A percentile compares a stretch with the other conserved stretches of the same genome.
These are phyloP conservation scores for Cyprinodon tularosa DNA, from an alignment of 2,113 vertebrate genomes.

Conservation along the genomic window DNA sequence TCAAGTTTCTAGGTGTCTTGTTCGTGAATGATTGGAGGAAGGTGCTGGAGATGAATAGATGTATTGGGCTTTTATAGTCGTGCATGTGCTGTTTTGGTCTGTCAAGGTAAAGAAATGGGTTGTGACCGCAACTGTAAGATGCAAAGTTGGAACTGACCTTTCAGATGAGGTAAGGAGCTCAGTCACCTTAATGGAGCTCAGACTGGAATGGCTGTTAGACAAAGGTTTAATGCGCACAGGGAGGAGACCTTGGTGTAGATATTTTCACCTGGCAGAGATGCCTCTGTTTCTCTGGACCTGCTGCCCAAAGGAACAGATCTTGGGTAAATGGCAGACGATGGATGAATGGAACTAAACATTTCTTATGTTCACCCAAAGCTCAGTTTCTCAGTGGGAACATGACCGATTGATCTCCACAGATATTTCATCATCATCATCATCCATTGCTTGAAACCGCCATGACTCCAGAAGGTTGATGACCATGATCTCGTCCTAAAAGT, in stretches of 20 bases:
- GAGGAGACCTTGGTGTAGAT: background rate
- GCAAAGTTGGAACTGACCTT: background rate
- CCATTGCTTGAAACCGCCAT: background rate
- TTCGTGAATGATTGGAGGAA: background rate
- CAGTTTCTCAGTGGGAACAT: background rate
- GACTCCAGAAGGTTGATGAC: slow-evolving; percentile 19
- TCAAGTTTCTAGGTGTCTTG: background rate
- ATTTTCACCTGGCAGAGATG: background rate
- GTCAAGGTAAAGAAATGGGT: too few relatives aligned
- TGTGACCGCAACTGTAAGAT: too few relatives aligned
- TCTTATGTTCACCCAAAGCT: background rate
- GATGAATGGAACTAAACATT: background rate
- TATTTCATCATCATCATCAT: slow-evolving; percentile 44
- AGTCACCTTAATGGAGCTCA: background rate
- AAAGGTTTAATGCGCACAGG: too few relatives aligned
- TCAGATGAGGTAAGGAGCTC: background rate
- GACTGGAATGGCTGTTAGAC: too few relatives aligned
- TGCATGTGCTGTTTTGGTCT: background rate
- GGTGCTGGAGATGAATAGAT: background rate
- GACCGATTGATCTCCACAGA: slow-evolving; percentile 3
- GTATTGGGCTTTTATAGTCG: background rate
- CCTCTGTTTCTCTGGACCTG: background rate
- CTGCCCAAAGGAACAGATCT: background rate
- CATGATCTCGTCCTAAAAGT: slow-evolving; percentile 40
- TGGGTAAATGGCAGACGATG: background rate